Percentiles rank a stretch among this genome's conserved stretches.
These are phyloP conservation scores for Halichoerus grypus DNA, from an alignment of 2,113 vertebrate genomes.

Conservation along the genomic window DNA sequence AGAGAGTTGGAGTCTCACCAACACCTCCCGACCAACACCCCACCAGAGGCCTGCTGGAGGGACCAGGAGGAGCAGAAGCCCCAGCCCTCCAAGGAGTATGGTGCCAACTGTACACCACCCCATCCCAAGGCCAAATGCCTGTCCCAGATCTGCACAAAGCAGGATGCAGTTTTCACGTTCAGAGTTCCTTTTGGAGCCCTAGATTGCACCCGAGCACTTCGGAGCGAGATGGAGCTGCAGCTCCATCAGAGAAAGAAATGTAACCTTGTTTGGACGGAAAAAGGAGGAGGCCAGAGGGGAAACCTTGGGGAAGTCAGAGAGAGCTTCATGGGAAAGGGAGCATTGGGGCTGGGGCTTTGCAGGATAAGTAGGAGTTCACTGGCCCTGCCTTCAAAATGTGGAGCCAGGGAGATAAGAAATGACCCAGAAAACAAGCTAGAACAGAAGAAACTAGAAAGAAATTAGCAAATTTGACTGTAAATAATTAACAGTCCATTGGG, in stretches of 20 bases:
- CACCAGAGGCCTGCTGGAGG: neutral
- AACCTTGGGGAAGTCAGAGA: neutral
- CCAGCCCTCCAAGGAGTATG: neutral
- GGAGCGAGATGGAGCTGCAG: neutral
- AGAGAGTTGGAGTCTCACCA: neutral
- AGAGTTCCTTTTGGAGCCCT: neutral
- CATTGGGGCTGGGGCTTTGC: neutral
- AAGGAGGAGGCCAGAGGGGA: neutral
- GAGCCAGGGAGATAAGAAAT: neutral
- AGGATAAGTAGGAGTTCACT: slow-evolving; percentile 12
- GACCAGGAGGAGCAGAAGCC: neutral
- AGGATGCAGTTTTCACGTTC: neutral
- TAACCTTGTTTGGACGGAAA: neutral
- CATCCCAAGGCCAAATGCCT: neutral
- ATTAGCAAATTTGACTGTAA: neutral
- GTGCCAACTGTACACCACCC: neutral
- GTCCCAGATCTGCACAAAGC: neutral
- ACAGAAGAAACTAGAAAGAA: neutral
- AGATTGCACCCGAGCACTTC: neutral
- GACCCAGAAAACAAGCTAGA: neutral
- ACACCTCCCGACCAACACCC: neutral
- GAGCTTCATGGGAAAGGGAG: neutral
- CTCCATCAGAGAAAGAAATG: neutral
- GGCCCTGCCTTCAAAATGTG: neutral
- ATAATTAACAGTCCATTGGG: neutral